Percentiles rank a stretch among this genome's conserved stretches.
These are phyloP conservation scores for Anisognathus igniventris DNA, from an alignment of 2,797 vertebrate genomes.

Conservation along the genomic window DNA sequence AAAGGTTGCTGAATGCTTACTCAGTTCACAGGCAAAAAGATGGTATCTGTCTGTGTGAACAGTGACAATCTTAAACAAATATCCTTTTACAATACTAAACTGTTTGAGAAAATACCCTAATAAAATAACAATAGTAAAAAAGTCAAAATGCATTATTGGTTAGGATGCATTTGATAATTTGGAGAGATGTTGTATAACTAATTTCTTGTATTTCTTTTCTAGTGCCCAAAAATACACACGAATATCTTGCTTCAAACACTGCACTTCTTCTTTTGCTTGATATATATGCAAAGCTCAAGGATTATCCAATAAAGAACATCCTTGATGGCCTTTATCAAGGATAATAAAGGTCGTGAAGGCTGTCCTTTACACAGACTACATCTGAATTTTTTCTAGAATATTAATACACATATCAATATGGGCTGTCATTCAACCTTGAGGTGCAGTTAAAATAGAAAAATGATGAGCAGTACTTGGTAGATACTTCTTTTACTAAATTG, in stretches of 20 bases:
- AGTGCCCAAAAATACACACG: not conserved
- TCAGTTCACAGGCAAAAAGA: not conserved
- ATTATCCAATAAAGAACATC: not conserved
- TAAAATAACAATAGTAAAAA: not conserved
- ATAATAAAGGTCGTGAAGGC: not conserved
- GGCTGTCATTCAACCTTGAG: conserved; percentile 21
- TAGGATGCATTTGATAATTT: not conserved
- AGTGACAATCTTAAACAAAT: not conserved
- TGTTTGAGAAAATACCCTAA: not conserved
- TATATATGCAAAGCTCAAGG: conserved; percentile 4
- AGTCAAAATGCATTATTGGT: not conserved
- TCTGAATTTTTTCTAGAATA: conserved; percentile 11
- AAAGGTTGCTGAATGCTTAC: not conserved
- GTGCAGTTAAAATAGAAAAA: conserved; percentile 45
- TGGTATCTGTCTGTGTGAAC: not conserved
- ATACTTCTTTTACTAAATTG: conserved; percentile 2
- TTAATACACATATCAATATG: conserved; percentile 12
- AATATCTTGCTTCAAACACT: not conserved
- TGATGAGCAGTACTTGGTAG: not conserved
- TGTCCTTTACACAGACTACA: not conserved
- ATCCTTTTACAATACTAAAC: not conserved
- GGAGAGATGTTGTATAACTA: not conserved
- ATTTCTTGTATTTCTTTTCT: not conserved
- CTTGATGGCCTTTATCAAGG: conserved; percentile 23
- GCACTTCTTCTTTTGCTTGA: not conserved